Evolutionary conservation across 1,140 invertebrate genomes (phyloP).

Genomic region (Pachypeltis micranthus): DNA sequence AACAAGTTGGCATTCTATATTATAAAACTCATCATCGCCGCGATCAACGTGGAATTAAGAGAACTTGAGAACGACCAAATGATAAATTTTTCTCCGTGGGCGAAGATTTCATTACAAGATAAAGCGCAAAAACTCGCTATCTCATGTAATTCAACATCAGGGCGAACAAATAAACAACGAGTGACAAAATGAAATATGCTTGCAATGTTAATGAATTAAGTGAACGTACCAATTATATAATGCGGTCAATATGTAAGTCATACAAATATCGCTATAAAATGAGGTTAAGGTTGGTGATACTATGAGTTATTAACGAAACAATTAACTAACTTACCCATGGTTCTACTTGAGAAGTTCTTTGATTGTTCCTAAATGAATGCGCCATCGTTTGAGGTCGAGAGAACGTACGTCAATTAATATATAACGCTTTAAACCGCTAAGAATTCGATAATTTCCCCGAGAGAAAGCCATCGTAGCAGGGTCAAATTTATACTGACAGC

Average conservation of each 20-base stretch:
- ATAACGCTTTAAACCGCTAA: constrained; percentile 1
- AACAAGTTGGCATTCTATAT: no score
- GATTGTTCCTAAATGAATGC: neutral
- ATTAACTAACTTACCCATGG: neutral
- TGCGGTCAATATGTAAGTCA: neutral
- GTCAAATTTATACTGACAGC: constrained; percentile 82
- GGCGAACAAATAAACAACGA: no score
- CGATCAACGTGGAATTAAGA: no score
- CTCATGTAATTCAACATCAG: no score
- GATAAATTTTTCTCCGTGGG: no score
- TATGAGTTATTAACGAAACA: constrained; percentile 11
- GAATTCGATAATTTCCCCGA: constrained; percentile 36
- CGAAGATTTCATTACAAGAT: no score
- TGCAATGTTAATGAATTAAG: no score
- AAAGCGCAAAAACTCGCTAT: no score
- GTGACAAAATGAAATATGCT: no score
- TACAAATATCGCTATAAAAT: neutral
- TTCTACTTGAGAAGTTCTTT: neutral
- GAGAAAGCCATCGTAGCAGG: constrained; percentile 65
- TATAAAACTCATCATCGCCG: no score
- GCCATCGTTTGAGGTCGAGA: neutral
- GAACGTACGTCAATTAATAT: constrained; percentile 3
- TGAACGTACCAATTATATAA: neutral
- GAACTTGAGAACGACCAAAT: no score
- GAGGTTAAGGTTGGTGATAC: constrained; percentile 27